These are phyloP conservation scores for Drosophila fungiperda DNA, from an alignment of 2,888 invertebrate genomes.

Conservation along the genomic window DNA sequence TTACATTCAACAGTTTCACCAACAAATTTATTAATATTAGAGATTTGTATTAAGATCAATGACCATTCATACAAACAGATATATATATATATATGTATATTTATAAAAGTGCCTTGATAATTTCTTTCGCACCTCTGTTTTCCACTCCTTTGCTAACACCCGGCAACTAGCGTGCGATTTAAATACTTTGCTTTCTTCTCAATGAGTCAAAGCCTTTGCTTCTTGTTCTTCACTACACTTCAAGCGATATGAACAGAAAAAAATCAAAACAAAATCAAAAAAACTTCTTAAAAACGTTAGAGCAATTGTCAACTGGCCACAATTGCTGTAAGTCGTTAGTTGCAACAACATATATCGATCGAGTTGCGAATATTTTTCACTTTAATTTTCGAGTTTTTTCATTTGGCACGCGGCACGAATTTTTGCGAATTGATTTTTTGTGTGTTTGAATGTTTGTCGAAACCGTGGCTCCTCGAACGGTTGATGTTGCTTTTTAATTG, in stretches of 20 bases:
- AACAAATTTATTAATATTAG: slow-evolving; percentile 60
- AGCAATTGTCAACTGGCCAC: slow-evolving; percentile 13
- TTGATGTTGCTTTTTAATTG: slow-evolving; percentile 15
- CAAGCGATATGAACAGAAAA: slow-evolving; percentile 21
- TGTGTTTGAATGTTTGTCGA: slow-evolving; percentile 28
- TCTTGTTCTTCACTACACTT: slow-evolving; percentile 15
- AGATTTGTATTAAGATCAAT: slow-evolving; percentile 58
- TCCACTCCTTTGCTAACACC: slow-evolving; percentile 23
- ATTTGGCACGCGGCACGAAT: slow-evolving; percentile 38
- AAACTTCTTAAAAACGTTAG: slow-evolving; percentile 5
- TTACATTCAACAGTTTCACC: slow-evolving; percentile 38
- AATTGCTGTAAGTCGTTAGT: slow-evolving; percentile 15
- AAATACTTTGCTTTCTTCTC: slow-evolving; percentile 19
- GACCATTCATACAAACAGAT: slow-evolving; percentile 20
- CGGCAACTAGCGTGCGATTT: slow-evolving; percentile 42
- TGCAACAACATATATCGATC: slow-evolving; percentile 47
- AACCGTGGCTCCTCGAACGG: slow-evolving; percentile 20
- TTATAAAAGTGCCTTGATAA: slow-evolving; percentile 43
- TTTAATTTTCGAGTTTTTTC: slow-evolving; percentile 25
- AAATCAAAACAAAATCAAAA: slow-evolving; percentile 22
- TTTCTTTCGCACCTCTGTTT: slow-evolving; percentile 21
- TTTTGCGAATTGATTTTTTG: slow-evolving; percentile 46
- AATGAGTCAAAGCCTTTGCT: background rate
- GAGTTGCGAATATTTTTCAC: slow-evolving; percentile 31
- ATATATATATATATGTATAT: slow-evolving; percentile 5